Conservation (phyloP, 2,113 vertebrate genomes). For the Pelmatolapia mariae region DNA sequence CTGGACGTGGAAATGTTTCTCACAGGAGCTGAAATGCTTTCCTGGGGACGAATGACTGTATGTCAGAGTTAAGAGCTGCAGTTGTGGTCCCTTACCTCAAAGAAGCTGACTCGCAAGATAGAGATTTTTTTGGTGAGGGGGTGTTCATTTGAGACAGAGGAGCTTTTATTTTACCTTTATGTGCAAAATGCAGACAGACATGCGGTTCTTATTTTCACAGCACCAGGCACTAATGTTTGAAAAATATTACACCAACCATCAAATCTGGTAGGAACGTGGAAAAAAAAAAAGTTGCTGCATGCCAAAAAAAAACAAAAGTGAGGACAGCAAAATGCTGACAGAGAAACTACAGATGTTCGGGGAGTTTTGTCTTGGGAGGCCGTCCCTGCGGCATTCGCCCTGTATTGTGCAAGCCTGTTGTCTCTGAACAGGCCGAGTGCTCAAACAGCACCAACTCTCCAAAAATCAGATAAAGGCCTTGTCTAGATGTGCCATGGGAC, state of each 20-base stretch:
- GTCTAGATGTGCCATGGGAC: slow-evolving; percentile 59
- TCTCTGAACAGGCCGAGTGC: not conserved
- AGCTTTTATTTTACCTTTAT: slow-evolving; percentile 32
- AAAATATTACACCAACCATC: slow-evolving; percentile 13
- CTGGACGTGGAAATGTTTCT: slow-evolving; percentile 26
- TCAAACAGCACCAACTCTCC: slow-evolving; percentile 5
- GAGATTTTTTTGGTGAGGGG: slow-evolving; percentile 1
- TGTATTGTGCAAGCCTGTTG: not conserved
- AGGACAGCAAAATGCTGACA: not conserved
- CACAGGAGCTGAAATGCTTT: slow-evolving; percentile 3
- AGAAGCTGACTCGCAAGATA: not conserved
- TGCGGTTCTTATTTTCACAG: slow-evolving; percentile 46
- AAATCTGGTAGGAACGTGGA: not conserved
- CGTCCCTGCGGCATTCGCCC: not conserved
- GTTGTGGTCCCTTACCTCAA: slow-evolving; percentile 1
- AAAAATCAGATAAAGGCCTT: slow-evolving; percentile 54
- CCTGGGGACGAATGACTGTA: not conserved
- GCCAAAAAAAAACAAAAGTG: not conserved
- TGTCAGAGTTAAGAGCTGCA: not conserved
- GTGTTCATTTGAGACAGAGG: slow-evolving; percentile 39
- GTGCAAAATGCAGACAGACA: slow-evolving; percentile 18
- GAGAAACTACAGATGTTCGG: not conserved
- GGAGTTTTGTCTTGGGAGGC: not conserved
- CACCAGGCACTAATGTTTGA: slow-evolving; percentile 31
- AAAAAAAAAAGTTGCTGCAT: not conserved